A percentile compares a stretch with the other conserved stretches of the same genome.
Conservation (phyloP, 2,797 vertebrate species). For the Lophotriccus pileatus region DNA sequence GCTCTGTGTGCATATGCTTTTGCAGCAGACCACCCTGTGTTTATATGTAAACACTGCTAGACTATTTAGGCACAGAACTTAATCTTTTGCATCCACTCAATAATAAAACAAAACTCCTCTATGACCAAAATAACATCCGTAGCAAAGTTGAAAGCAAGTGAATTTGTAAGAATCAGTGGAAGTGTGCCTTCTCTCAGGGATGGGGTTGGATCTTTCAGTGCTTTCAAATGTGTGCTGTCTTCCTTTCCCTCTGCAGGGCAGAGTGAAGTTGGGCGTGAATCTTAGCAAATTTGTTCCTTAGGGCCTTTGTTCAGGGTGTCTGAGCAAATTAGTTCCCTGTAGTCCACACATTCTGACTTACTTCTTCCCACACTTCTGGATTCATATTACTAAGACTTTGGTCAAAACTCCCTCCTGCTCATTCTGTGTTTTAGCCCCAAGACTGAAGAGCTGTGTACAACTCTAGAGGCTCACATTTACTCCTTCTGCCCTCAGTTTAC, state of each 20-base stretch:
- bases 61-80: conserved; percentile 53
- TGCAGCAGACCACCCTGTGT: conserved; percentile 62
- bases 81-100: conserved; percentile 46
- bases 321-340: not conserved
- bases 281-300: not conserved
- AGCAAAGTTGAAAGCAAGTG: not conserved
- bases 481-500: not conserved
- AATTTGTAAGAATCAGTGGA: not conserved
- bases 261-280: not conserved
- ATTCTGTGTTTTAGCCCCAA: not conserved
- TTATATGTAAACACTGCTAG: conserved; percentile 61
- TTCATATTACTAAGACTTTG: not conserved
- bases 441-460: not conserved
- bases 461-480: not conserved
- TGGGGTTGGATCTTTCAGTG: not conserved
- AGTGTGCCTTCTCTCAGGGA: not conserved
- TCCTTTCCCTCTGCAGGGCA: not conserved
- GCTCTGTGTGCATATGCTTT: conserved; percentile 59
- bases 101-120: conserved; percentile 3
- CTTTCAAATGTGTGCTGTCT: not conserved
- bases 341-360: not conserved
- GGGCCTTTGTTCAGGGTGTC: not conserved
- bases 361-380: not conserved
- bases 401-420: not conserved
- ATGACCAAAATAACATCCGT: not conserved